phyloP scores from a whole-genome alignment of 2,113 vertebrate species.

The Eclectus roratus region DNA sequence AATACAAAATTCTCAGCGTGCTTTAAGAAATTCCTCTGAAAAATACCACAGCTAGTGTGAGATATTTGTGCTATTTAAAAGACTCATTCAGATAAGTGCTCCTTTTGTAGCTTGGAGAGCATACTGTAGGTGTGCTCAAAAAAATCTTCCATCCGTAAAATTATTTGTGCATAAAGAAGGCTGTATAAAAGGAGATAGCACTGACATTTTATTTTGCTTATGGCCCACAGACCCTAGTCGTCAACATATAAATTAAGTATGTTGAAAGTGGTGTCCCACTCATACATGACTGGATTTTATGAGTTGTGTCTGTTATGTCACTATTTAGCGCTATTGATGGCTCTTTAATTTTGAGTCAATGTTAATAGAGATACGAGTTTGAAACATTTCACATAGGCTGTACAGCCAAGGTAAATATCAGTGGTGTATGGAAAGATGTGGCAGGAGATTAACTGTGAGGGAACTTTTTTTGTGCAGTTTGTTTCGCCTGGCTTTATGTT shows the following conservation, averaged over 20 bases:
- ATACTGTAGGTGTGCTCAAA: background rate
- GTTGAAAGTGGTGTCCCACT: background rate
- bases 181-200: background rate
- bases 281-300: background rate
- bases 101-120: background rate
- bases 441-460: background rate
- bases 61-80: background rate
- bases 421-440: background rate
- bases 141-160: background rate
- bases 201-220: background rate
- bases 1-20: background rate
- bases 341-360: background rate
- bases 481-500: background rate
- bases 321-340: fast-evolving
- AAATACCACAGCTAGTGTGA: background rate
- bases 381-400: background rate
- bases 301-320: background rate
- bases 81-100: background rate
- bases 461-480: background rate
- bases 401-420: background rate
- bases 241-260: background rate
- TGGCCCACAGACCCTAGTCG: background rate
- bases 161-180: background rate
- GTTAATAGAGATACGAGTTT: background rate
- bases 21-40: background rate